Base-by-base conservation (phyloP, 2,797 vertebrate species). In the Poeciliopsis presidionis region DNA sequence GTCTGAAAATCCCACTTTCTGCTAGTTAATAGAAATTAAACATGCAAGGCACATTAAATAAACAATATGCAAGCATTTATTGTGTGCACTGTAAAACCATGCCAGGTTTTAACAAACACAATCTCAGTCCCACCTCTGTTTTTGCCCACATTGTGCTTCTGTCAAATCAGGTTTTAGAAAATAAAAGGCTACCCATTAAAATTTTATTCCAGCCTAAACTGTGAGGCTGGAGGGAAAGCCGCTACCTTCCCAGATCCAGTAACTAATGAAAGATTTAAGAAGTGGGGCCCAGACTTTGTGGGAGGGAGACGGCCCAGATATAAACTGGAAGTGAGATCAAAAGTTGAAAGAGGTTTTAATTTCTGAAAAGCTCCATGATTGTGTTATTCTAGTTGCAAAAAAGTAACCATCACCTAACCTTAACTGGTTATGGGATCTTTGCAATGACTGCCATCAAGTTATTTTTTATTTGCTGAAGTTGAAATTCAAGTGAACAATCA, bases 211-310 rank as follows among this genome's bases (percentile, higher is more conserved):
- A 86, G 83, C 80, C 87, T 84, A 92, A 94, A 93, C 88, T 87
- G 74, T 30, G 76, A 88, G 84, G 36, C 36, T 49, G 81, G 80
- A 88, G 73, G 69, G 74, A 74, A 83, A 84, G 84, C 78, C 13
- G 11, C 73, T 82, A 84, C 86, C 86, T 88, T 74, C 78, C 28
- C 8, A 76, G 84, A 86, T 75, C 78, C 71, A 67, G 36, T 76
- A 69, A 79, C 75, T 84, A 59, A 91, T 94, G 80, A 93, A 93
- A 91, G 83, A 93, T 93, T 92, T 46, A 94, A 74, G 53, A 72
- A 87, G 5, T 7, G 0, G 51, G 79, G 81, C 47, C 1, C 70
- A 47, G 81, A 63, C 77, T 81, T 25, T 75, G 82, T 69, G 84
- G 86, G 79, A 30, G 67, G 25, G 16, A 59, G n/a, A 73, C 4